Evolutionary conservation across 2,888 invertebrate species (phyloP).

Genomic region (Meteorus cinctellus): DNA sequence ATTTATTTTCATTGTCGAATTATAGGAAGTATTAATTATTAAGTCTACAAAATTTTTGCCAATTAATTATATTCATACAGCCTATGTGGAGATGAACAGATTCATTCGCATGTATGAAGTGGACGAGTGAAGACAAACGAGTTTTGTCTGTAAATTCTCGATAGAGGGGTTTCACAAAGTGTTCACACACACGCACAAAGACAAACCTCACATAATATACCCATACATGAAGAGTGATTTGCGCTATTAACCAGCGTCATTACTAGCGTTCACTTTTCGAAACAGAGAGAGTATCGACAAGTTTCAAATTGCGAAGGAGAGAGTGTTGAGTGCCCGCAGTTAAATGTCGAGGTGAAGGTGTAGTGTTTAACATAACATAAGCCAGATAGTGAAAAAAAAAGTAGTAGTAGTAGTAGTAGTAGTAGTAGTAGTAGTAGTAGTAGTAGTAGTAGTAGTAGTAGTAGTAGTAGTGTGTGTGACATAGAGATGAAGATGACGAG

Average conservation of each 20-base stretch:
- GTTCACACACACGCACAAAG: not conserved
- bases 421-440: too few relatives aligned
- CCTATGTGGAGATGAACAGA: not conserved
- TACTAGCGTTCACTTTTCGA: constrained; percentile 50
- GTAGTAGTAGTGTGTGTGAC: too few relatives aligned
- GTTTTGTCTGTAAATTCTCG: constrained; percentile 1
- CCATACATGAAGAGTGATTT: constrained; percentile 30
- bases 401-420: not conserved
- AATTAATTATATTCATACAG: too few relatives aligned
- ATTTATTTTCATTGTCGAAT: too few relatives aligned
- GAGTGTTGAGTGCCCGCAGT: constrained; percentile 48
- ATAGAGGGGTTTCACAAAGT: constrained; percentile 8
- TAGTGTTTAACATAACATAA: constrained; percentile 40
- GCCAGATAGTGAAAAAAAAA: constrained; percentile 14
- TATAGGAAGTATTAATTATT: not conserved
- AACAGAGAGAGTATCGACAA: constrained; percentile 53
- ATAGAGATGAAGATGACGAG: constrained; percentile 39
- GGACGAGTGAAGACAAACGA: constrained; percentile 28
- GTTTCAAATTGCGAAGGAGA: constrained; percentile 50
- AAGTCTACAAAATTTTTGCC: not conserved
- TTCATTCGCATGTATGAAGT: not conserved
- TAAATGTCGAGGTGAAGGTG: constrained; percentile 27
- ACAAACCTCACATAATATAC: not conserved
- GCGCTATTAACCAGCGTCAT: constrained; percentile 47
- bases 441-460: too few relatives aligned